Evolutionary conservation across 2,797 vertebrate genomes (phyloP), one percentile per base, ranked within the genome.

Genomic region (Pygocentrus nattereri): DNA sequence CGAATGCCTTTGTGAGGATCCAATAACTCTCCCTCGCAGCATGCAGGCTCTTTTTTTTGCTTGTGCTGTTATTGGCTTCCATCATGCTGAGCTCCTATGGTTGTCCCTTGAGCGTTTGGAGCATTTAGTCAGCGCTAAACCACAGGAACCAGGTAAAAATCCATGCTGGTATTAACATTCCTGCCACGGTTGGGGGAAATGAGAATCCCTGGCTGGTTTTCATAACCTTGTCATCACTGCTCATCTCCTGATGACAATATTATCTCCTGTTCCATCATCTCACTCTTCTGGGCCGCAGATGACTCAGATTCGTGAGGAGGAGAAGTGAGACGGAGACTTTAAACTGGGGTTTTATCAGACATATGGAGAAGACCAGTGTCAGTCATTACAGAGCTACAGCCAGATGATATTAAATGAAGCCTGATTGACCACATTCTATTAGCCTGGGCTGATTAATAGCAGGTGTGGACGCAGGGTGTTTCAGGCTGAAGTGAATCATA

Each of bases 1-100:
- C 56, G 71, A 84, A 80, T n/a, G 68, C 62, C 80, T 85, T 82
- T 82, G 73, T 78, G 81, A 52, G 75, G 69, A 85, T 82, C 74
- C 81, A 86, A 88, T 85, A 87, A 85, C 72, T 82, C 80, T 71
- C 64, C 56, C 65, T 85, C 76, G 75, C 81, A 85, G 80, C 78
- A 72, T 70, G 72, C 73, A 83, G 81, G 86, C 56, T 74, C 76
- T 59, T 78, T 52, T 78, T 52, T 78, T 75, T 44, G 19, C 67
- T 62, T 38, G 47, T 44, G 64, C 47, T 75, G 62, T 67, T 79
- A 79, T 85, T 84, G 80, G 71, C 52, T 18, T 7, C 58, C 52
- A 47, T 27, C 72, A 52, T 56, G 38, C 72, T 74, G 41, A 58
- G 71, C 73, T 72, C 73, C 54, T 1, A 62, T 38, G 27, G 68